Conservation (phyloP, 1,140 invertebrate genomes). For the Drosophila kikkawai region DNA sequence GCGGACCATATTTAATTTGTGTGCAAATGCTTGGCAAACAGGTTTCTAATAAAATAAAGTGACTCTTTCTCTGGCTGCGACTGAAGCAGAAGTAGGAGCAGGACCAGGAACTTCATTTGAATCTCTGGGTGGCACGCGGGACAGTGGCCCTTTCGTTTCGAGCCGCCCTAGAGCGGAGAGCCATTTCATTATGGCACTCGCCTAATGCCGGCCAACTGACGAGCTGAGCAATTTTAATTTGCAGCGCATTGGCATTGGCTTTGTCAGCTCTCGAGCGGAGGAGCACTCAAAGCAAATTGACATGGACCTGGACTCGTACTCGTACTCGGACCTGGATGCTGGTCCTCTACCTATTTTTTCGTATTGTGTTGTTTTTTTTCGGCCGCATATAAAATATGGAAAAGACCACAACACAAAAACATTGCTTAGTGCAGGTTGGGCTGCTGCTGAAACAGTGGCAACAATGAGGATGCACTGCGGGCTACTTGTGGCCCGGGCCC, state of each 20-base stretch:
- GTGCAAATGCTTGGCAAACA: slow-evolving; percentile 66
- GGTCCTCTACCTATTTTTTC: slow-evolving; percentile 9
- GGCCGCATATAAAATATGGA: slow-evolving; percentile 76
- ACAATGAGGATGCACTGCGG: slow-evolving; percentile 36
- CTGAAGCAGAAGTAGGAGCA: background rate
- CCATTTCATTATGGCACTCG: slow-evolving; percentile 69
- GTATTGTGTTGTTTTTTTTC: slow-evolving; percentile 36
- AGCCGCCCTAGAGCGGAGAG: slow-evolving; percentile 44
- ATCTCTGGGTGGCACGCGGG: slow-evolving; percentile 44
- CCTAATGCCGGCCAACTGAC: slow-evolving; percentile 58
- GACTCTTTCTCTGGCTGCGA: slow-evolving; percentile 35
- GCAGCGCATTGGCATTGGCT: slow-evolving; percentile 72
- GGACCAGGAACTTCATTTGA: slow-evolving; percentile 62
- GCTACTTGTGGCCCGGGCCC: slow-evolving; percentile 17
- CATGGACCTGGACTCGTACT: slow-evolving; percentile 32
- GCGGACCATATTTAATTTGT: slow-evolving; percentile 66
- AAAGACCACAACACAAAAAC: slow-evolving; percentile 65
- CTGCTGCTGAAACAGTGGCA: slow-evolving; percentile 14
- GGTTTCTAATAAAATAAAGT: slow-evolving; percentile 81
- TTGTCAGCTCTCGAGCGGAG: slow-evolving; percentile 28
- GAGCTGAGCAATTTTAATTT: slow-evolving; percentile 77
- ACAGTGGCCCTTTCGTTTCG: slow-evolving; percentile 56
- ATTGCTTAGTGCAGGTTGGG: slow-evolving; percentile 67
- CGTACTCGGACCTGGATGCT: slow-evolving; percentile 1
- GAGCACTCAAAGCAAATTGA: slow-evolving; percentile 55